Conservation (phyloP, 2,797 vertebrate species). For the Typhlichthys eigenmanni region DNA sequence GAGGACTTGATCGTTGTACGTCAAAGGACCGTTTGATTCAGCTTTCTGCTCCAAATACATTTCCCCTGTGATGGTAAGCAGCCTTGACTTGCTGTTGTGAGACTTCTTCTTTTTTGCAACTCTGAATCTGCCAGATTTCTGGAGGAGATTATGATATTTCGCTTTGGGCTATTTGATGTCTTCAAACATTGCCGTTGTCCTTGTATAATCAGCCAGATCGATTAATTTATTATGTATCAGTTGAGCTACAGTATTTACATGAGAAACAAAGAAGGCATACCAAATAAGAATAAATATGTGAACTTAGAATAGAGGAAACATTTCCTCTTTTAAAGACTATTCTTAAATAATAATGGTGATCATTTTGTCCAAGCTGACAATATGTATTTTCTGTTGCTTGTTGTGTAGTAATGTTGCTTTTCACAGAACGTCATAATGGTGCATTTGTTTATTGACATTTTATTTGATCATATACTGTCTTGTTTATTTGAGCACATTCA, state of each 20-base stretch:
- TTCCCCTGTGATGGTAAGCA: constrained; percentile 45
- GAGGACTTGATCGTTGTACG: constrained; percentile 42
- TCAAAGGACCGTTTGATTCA: constrained; percentile 29
- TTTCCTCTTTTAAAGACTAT: too few relatives aligned
- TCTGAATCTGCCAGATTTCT: constrained; percentile 5
- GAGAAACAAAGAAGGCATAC: too few relatives aligned
- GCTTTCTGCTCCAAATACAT: constrained; percentile 28
- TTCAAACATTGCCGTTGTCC: too few relatives aligned
- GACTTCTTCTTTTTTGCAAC: constrained; percentile 18
- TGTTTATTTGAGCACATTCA: neutral
- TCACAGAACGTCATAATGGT: neutral
- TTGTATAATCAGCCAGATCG: too few relatives aligned
- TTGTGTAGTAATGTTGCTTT: too few relatives aligned
- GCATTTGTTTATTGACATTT: neutral
- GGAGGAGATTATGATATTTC: constrained; percentile 15
- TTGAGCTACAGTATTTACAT: too few relatives aligned
- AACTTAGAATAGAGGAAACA: too few relatives aligned
- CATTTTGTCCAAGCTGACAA: too few relatives aligned
- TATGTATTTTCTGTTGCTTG: too few relatives aligned
- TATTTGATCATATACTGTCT: neutral
- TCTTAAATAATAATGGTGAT: too few relatives aligned
- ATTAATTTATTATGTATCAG: too few relatives aligned
- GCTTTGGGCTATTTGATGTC: neutral
- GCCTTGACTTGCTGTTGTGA: constrained; percentile 22
- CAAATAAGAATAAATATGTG: too few relatives aligned